A percentile compares a stretch with the other conserved stretches of the same genome.
phyloP scores from a whole-genome alignment of 1,140 invertebrate genomes.

The Drosophila simulans region DNA sequence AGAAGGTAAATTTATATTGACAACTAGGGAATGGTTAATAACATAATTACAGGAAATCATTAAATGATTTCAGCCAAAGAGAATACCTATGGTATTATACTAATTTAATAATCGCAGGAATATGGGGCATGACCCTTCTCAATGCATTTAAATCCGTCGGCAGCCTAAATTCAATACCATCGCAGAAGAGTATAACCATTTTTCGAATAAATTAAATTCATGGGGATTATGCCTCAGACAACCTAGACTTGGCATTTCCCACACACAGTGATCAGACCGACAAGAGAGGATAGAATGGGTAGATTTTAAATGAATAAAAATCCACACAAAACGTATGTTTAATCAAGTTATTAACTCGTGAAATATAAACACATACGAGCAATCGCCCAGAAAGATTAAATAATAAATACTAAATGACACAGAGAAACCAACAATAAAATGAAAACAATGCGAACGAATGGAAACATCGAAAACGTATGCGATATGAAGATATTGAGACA shows the following conservation, averaged over 20 bases:
- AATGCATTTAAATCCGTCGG: conserved; percentile 6
- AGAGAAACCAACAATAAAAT: conserved; percentile 61
- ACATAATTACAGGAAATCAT: conserved; percentile 13
- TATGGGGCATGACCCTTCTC: conserved; percentile 15
- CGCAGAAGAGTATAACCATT: conserved; percentile 15
- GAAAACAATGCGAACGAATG: conserved; percentile 42
- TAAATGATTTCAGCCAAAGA: not conserved
- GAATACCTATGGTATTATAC: not conserved
- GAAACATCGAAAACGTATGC: conserved; percentile 67
- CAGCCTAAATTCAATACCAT: conserved; percentile 10
- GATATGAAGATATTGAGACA: conserved; percentile 80
- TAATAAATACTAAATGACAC: conserved; percentile 77
- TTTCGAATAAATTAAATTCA: conserved; percentile 70
- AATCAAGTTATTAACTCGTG: conserved; percentile 83
- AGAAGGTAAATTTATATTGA: too few species aligned
- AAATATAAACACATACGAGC: conserved; percentile 75
- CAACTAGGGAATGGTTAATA: too few species aligned
- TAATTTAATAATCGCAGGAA: conserved; percentile 10
- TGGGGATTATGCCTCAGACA: conserved; percentile 55
- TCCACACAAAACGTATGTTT: conserved; percentile 58
- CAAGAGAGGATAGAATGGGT: conserved; percentile 3
- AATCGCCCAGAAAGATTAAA: conserved; percentile 64
- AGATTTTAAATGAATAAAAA: conserved; percentile 27
- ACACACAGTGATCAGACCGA: conserved; percentile 57
- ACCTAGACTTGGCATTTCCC: conserved; percentile 61